Conservation (phyloP, 2,888 invertebrate species). For the Mayetiola destructor region DNA sequence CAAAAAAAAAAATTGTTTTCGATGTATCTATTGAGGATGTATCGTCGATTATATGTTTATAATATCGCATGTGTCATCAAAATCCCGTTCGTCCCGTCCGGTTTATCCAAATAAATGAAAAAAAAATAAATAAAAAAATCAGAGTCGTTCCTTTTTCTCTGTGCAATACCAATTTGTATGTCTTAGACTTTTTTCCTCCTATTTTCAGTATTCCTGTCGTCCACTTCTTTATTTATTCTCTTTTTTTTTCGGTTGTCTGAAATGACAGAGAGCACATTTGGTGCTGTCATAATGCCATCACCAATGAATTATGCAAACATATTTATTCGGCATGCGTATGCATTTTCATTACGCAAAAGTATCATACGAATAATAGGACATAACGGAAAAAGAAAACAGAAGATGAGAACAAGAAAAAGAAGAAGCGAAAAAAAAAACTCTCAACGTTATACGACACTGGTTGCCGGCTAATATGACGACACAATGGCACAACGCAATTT, state of each 20-base stretch:
- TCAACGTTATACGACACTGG: not conserved
- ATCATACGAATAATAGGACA: not conserved
- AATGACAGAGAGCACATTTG: not conserved
- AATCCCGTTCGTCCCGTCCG: not conserved
- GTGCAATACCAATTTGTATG: not conserved
- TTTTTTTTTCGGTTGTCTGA: not conserved
- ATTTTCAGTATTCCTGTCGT: not conserved
- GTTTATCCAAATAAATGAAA: too few species aligned
- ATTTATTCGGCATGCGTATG: too few species aligned
- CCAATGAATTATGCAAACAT: not conserved
- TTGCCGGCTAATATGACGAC: not conserved
- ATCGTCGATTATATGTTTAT: too few species aligned
- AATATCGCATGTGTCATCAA: conserved; percentile 10
- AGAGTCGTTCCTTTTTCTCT: not conserved
- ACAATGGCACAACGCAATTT: not conserved
- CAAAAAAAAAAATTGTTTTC: too few species aligned
- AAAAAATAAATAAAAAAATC: not conserved
- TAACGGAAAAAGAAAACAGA: not conserved
- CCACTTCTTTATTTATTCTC: not conserved
- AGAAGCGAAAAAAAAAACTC: not conserved
- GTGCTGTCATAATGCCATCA: not conserved
- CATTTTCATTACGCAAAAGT: not conserved
- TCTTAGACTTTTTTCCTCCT: not conserved
- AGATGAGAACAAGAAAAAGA: not conserved
- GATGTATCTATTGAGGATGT: too few species aligned